phyloP scores from a whole-genome alignment of 1,140 invertebrate species.

The Stratiolaelaps scimitus region DNA sequence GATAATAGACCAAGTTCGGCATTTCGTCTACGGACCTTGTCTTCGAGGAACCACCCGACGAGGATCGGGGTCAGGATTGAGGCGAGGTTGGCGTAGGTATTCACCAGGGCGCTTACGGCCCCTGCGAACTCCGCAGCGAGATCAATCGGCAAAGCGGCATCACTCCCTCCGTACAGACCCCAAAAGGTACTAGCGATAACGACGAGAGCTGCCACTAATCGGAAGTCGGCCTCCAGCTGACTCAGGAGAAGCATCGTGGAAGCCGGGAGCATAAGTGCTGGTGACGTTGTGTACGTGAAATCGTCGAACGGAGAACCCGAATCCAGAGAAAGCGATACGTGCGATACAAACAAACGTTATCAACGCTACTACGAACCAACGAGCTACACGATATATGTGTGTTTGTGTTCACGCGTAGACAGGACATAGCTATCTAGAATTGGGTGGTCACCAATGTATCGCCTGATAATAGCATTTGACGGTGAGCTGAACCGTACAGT shows the following conservation, averaged over 20 bases:
- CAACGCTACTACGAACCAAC: too few relatives aligned
- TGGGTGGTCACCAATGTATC: too few relatives aligned
- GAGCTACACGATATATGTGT: too few relatives aligned
- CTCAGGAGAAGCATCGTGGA: not conserved
- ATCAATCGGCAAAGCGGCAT: constrained; percentile 1
- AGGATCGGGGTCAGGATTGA: not conserved
- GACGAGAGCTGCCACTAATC: not conserved
- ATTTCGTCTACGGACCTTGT: not conserved
- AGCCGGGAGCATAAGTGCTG: not conserved
- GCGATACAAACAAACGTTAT: too few relatives aligned
- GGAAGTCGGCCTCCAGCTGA: not conserved
- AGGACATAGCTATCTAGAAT: too few relatives aligned
- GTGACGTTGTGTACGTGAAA: too few relatives aligned
- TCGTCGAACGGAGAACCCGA: too few relatives aligned
- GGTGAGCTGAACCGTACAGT: too few relatives aligned
- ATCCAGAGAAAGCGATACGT: too few relatives aligned
- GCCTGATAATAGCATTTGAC: too few relatives aligned
- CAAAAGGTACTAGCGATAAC: not conserved
- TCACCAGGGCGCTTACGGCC: constrained; percentile 1
- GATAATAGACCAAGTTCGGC: not conserved
- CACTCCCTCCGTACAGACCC: constrained; percentile 2
- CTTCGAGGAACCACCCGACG: constrained; percentile 17
- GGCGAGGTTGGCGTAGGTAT: not conserved
- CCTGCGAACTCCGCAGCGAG: constrained; percentile 15
- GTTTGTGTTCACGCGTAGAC: too few relatives aligned